Base-by-base conservation (phyloP, 2,113 vertebrate species). In the Electrona antarctica region DNA sequence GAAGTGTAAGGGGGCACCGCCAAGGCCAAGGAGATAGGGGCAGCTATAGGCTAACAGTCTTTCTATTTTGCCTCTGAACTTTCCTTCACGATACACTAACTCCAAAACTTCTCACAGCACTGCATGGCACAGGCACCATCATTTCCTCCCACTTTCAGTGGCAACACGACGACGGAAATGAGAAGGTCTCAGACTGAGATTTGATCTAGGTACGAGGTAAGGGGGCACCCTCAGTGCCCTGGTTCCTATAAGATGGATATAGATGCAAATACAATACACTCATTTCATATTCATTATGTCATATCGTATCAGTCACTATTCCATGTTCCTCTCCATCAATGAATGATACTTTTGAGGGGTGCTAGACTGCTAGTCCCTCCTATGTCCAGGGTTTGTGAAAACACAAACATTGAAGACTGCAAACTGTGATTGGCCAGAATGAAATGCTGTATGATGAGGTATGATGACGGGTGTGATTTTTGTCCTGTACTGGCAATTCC, bases 171-270 rank as follows among this genome's bases (percentile, higher is more conserved):
- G 7, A 8, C 10, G 69, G 52, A 68, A 62, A 69, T 68, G 60
- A 76, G 29, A 21, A 50, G 75, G 85, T 78, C 80, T 74, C 58
- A 61, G n/a, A 50, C 12, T 9, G n/a, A 41, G 51, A 67, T 54
- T 66, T 11, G 60, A 62, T 28, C 14, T 58, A 13, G 29, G 59
- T 28, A 52, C n/a, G 12, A 14, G 63, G 7, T 54, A 28, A 66
- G 60, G 62, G 28, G 28, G 28, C 5, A 29, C 48, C 69, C 41
- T 83, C 81, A 88, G 74, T 91, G 78, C 74, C 88, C 88, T 6
- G 41, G 46, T 73, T 89, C 74, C 57, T 57, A 45, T 7, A 60
- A 12, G 0, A 73, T 52, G 8, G 50, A 52, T 11, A 4, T 13
- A 52, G 13, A 52, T 13, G 13, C 3, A 4, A 52, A 28, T 33